Conservation (phyloP, 2,113 vertebrate genomes). For the Zootoca vivipara region DNA sequence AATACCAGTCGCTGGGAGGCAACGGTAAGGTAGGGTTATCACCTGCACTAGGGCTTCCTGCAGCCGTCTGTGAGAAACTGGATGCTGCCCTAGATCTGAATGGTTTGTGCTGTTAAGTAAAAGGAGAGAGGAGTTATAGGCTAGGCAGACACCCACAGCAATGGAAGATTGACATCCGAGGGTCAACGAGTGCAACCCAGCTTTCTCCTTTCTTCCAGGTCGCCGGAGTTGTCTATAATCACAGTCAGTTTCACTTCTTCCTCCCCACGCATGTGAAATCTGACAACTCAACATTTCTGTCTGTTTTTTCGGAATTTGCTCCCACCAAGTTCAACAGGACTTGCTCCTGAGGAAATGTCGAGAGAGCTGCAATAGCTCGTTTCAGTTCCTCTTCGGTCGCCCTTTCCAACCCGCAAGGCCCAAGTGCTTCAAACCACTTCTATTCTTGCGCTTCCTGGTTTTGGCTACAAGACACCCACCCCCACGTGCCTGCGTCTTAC, state of each 20-base stretch:
- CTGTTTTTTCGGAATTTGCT: neutral
- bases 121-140: no score
- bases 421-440: neutral
- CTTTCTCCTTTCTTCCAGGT: neutral
- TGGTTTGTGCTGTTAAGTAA: no score
- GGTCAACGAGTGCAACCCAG: neutral
- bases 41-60: no score
- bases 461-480: neutral
- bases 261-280: neutral
- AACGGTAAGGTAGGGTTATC: no score
- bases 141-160: neutral
- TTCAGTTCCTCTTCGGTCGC: neutral
- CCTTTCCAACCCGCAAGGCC: neutral
- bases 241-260: neutral
- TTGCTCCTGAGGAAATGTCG: neutral
- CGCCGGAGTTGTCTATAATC: no score
- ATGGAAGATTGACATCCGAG: neutral
- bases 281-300: neutral
- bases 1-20: no score
- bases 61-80: no score
- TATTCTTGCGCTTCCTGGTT: neutral
- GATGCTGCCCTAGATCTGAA: no score
- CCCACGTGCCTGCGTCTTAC: neutral
- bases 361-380: neutral
- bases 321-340: neutral